These are phyloP conservation scores for Tauraco erythrolophus DNA, from an alignment of 2,113 vertebrate genomes.

Conservation along the genomic window DNA sequence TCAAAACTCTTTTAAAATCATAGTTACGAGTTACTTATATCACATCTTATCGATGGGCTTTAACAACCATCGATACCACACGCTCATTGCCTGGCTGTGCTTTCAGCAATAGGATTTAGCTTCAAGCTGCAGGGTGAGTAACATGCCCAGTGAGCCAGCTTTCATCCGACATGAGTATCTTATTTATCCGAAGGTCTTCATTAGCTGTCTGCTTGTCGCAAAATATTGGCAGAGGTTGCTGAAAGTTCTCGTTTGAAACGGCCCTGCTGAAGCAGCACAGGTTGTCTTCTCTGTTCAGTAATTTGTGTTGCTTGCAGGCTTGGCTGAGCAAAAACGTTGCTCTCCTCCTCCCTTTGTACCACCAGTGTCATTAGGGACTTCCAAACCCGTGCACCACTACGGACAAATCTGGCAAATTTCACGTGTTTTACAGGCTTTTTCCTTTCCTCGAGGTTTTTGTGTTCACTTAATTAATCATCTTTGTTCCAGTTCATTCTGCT, in stretches of 20 bases:
- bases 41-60: neutral
- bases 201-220: neutral
- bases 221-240: neutral
- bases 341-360: neutral
- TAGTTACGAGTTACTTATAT: neutral
- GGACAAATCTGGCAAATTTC: neutral
- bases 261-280: neutral
- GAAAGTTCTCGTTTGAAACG: neutral
- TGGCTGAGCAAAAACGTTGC: neutral
- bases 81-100: neutral
- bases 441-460: neutral
- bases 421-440: neutral
- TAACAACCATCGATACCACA: neutral
- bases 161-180: neutral
- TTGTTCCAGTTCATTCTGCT: constrained; percentile 21
- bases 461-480: constrained; percentile 25
- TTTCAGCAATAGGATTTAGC: neutral
- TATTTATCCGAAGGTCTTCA: neutral
- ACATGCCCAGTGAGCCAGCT: neutral
- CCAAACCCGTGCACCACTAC: neutral
- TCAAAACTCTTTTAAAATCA: neutral
- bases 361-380: neutral
- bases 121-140: neutral
- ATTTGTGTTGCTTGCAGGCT: neutral
- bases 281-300: neutral